These are phyloP conservation scores for Ichneumoninae sp. DNA, from an alignment of 2,888 invertebrate species.

Conservation along the genomic window DNA sequence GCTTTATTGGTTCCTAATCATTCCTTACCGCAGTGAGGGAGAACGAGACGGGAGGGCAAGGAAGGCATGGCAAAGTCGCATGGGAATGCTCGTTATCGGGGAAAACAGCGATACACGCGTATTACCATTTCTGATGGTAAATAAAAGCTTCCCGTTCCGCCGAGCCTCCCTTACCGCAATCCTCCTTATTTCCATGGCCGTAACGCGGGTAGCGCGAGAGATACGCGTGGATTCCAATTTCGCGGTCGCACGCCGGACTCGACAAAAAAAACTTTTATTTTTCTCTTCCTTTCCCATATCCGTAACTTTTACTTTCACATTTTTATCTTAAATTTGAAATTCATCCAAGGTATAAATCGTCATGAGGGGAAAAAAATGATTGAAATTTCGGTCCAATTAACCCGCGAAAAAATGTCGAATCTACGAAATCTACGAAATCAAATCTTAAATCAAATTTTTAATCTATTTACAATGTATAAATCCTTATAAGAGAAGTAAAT, in stretches of 20 bases:
- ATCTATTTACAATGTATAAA: too few relatives aligned
- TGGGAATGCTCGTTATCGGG: conserved; percentile 54
- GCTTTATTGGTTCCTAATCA: conserved; percentile 44
- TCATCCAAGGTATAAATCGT: too few relatives aligned
- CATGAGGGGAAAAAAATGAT: too few relatives aligned
- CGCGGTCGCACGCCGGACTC: neutral
- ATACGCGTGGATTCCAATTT: conserved; percentile 9
- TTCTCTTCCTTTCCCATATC: neutral
- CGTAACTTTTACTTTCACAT: neutral
- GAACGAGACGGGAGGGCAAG: neutral
- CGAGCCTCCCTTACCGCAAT: conserved; percentile 2
- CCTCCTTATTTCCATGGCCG: neutral
- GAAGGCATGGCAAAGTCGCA: neutral
- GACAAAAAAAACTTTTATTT: neutral
- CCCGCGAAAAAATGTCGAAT: neutral
- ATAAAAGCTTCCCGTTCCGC: conserved; percentile 25
- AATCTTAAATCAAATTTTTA: too few relatives aligned
- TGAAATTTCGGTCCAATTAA: neutral
- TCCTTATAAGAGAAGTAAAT: too few relatives aligned
- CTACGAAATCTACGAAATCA: too few relatives aligned
- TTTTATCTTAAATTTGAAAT: too few relatives aligned
- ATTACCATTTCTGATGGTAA: conserved; percentile 35
- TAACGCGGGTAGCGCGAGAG: neutral
- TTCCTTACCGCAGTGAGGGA: conserved; percentile 4
- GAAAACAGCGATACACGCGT: conserved; percentile 20